Base-by-base conservation (phyloP, 2,113 vertebrate genomes). In the Euleptes europaea region DNA sequence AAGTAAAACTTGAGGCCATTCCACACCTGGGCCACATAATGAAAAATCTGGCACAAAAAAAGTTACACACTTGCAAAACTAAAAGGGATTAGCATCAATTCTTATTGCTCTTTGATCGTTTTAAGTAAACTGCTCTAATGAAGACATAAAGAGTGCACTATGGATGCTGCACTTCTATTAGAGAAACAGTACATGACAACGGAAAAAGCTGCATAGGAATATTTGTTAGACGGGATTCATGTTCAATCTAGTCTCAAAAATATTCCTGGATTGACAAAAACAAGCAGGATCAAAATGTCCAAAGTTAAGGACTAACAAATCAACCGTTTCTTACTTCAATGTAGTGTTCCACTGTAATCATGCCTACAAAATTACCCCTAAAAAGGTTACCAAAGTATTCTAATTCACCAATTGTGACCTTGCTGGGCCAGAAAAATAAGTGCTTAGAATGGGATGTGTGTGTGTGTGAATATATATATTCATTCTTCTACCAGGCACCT, bases 31-130 rank as follows among this genome's bases (percentile, higher is more conserved):
- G 69, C 54, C 77, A 85, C 69, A 80, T 65, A 73, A 14, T 71
- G 49, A 40, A 85, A 63, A 47, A 78, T 42, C 70, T 33, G 40
- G 72, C 69, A 90, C 63, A 91, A 88, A 84, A 76, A 54, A 85
- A 0, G 1, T 5, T 88, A 76, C 88, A 86, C 60, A 75, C 15
- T 79, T 66, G 69, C 82, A 89, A 87, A 85, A 85, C 31, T 57
- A 78, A 67, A 78, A 60, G 87, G 86, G 49, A 91, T 28, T 78
- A 90, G 72, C 14, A 78, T 12, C 42, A 93, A 74, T 80, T 85
- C 74, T 4, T 76, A 31, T 90, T 78, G 92, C 84, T 86, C 88
- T 82, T 75, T 89, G 76, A 90, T 80, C 85, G 87, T 90, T 82
- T 76, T 90, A 70, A 89, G 76, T 90, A 83, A 92, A 89, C 73